Conservation (phyloP, 2,888 invertebrate species). For the Amiota mariae region DNA sequence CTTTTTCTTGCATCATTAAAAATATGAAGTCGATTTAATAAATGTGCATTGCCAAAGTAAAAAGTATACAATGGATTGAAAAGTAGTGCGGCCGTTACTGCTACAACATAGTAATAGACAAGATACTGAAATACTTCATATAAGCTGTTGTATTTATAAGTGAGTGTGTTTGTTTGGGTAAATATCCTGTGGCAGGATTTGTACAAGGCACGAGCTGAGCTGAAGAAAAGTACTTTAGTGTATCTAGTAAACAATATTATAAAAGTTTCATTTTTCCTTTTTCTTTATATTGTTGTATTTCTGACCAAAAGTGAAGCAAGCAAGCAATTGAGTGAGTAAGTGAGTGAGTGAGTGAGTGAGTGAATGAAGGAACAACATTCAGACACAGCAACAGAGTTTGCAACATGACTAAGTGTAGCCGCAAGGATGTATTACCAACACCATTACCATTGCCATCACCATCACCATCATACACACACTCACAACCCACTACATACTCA, state of each 20-base stretch:
- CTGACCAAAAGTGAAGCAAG: slow-evolving; percentile 15
- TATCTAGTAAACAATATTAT: slow-evolving; percentile 23
- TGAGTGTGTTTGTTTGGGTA: slow-evolving; percentile 15
- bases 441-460: slow-evolving; percentile 13
- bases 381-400: neutral
- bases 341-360: too few species aligned
- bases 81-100: slow-evolving; percentile 27
- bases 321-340: neutral
- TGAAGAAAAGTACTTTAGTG: neutral
- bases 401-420: neutral
- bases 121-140: neutral
- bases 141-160: too few species aligned
- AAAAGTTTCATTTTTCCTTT: neutral
- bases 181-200: slow-evolving; percentile 32
- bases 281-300: neutral
- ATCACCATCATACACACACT: slow-evolving; percentile 13
- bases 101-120: neutral
- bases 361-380: too few species aligned
- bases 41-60: slow-evolving; percentile 56
- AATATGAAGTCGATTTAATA: slow-evolving; percentile 63
- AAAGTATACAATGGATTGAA: slow-evolving; percentile 31
- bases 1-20: slow-evolving; percentile 60
- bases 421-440: slow-evolving; percentile 22
- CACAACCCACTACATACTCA: neutral
- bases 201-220: slow-evolving; percentile 12